Evolutionary conservation across 2,888 invertebrate genomes (phyloP), one percentile per base, ranked within the genome.

Genomic region (Trachelus stipa): DNA sequence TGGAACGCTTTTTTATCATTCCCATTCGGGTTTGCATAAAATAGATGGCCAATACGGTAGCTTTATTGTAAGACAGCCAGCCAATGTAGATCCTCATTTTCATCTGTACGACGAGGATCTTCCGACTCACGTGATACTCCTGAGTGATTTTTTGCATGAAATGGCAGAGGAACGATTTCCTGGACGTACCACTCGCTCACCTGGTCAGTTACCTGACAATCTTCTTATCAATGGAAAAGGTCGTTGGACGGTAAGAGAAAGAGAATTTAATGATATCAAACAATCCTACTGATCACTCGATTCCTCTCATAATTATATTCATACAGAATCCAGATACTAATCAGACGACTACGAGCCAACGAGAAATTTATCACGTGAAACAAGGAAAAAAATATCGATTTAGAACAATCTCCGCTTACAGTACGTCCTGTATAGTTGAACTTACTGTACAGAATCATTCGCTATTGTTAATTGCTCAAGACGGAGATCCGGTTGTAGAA

Each of bases 191-290:
- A 95, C 95, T 40, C 95, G 95, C 79, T 95, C 95, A 90, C 95
- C 95, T 56, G 96, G 96, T 12, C 96, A 96, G 91, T 94, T 95
- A 89, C 96, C 97, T 56, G 95, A 96, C 86, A 96, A 95, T 68
- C 93, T 97, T 78, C 92, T 97, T 79, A 95, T 97, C 86, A 97
- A 97, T 92, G 97, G 97, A 88, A 95, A 95, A 91, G 96, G 97
- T 74, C 79, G 71, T 15, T 81, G 56, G 33, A 79, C 31, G 81
- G 86, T 82, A 78, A 81, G 73, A 12, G 31, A 34, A 4, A 11
- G 12, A 69, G 12, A 31, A 11, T 11, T 34, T 34, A 35, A 35
- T 12, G 35, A 34, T 34, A 12, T 12, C 12, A 35, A 35, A 11
- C 35, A 35, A 11, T 11, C 35, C 3, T n/a, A n/a, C n/a, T n/a